Evolutionary conservation across 2,888 invertebrate species (phyloP).

Genomic region (Malthinus seriepunctatus): DNA sequence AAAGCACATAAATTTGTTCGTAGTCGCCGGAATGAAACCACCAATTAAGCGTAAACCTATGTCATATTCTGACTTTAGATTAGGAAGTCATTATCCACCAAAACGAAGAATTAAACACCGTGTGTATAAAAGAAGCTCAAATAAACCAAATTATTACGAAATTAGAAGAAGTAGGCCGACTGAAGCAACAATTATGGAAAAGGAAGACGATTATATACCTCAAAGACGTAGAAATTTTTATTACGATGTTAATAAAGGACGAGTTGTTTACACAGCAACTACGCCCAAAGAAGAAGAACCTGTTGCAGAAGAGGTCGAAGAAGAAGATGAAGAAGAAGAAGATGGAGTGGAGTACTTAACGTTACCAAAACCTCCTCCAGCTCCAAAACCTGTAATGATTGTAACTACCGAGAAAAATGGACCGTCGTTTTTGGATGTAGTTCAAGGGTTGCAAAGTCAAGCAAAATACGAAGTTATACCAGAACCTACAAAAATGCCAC

Average conservation of each 20-base stretch:
- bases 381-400: conserved; percentile 26
- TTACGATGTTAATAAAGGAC: conserved; percentile 49
- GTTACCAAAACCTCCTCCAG: conserved; percentile 10
- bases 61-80: conserved; percentile 42
- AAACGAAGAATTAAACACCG: conserved; percentile 15
- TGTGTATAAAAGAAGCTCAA: conserved; percentile 39
- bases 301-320: conserved; percentile 3
- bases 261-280: conserved; percentile 47
- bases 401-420: conserved; percentile 39
- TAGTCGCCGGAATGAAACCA: conserved; percentile 50
- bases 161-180: conserved; percentile 40
- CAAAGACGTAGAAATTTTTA: conserved; percentile 49
- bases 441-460: conserved; percentile 44
- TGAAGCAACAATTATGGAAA: conserved; percentile 32
- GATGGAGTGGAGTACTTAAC: conserved; percentile 4
- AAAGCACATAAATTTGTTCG: conserved; percentile 41
- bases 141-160: conserved; percentile 42
- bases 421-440: conserved; percentile 46
- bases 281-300: conserved; percentile 32
- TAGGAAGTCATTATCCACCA: conserved; percentile 10
- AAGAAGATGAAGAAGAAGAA: conserved; percentile 2
- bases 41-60: conserved; percentile 42
- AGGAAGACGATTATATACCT: conserved; percentile 51
- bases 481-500: conserved; percentile 41
- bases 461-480: conserved; percentile 44